Percentiles rank a stretch among this genome's conserved stretches.
phyloP scores from a whole-genome alignment of 2,113 vertebrate species.

The Hippopotamus amphibius region DNA sequence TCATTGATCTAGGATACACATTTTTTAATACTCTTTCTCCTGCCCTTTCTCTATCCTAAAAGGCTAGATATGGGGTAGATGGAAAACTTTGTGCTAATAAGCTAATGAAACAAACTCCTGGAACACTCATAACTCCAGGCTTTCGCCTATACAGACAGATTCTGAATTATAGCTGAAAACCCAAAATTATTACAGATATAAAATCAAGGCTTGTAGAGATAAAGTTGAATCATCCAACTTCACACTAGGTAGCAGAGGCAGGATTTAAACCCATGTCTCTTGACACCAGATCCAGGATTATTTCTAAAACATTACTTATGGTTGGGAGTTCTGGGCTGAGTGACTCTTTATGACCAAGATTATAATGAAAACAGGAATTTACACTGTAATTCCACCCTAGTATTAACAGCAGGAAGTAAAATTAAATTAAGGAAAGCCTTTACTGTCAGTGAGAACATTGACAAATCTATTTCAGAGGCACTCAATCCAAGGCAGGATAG shows the following conservation, averaged over 20 bases:
- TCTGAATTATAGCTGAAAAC: neutral
- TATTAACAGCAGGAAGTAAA: conserved; percentile 35
- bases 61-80: accelerated
- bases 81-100: neutral
- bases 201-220: neutral
- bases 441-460: neutral
- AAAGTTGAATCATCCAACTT: neutral
- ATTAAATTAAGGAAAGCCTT: conserved; percentile 17
- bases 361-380: conserved; percentile 13
- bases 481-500: neutral
- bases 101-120: neutral
- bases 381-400: neutral
- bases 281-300: neutral
- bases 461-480: conserved; percentile 34
- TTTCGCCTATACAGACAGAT: neutral
- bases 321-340: neutral
- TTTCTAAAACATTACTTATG: neutral
- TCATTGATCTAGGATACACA: neutral
- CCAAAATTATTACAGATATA: neutral
- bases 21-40: neutral
- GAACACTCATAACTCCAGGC: neutral
- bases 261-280: neutral
- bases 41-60: neutral
- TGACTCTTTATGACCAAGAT: neutral
- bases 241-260: neutral